A percentile compares a stretch with the other conserved stretches of the same genome.
Evolutionary conservation across 53 echinoderm and acorn worm genomes (phyloP).

Genomic region (Arbacia lixula): DNA sequence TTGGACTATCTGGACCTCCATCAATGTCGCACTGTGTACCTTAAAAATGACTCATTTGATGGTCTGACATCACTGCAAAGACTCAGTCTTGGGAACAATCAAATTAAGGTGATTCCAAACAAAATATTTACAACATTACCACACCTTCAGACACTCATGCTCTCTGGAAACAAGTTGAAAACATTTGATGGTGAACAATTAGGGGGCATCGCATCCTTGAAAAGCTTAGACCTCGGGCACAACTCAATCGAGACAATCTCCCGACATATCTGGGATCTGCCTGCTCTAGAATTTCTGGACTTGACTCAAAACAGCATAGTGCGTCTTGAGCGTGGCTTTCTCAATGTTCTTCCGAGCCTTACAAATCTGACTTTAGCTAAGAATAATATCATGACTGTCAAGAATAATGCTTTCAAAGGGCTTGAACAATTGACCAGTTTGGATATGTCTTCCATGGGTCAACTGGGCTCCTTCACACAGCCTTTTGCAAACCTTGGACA

Average conservation of each 20-base stretch:
- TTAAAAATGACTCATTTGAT: conserved; percentile 2
- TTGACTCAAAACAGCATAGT: neutral
- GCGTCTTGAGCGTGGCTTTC: neutral
- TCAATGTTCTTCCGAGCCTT: conserved; percentile 3
- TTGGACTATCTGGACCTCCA: neutral
- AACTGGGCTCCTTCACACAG: conserved; percentile 1
- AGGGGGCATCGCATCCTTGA: neutral
- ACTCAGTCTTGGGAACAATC: neutral
- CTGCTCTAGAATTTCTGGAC: neutral
- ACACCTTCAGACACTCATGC: neutral
- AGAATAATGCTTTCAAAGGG: conserved; percentile 22
- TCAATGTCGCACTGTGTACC: neutral
- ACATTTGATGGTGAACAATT: neutral
- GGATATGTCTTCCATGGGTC: conserved; percentile 10
- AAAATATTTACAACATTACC: neutral
- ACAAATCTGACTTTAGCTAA: neutral
- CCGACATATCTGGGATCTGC: neutral
- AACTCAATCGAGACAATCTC: neutral
- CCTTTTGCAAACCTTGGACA: conserved; percentile 16
- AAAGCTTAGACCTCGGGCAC: neutral
- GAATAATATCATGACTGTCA: neutral
- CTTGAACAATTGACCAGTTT: neutral
- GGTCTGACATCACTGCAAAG: conserved; percentile 14
- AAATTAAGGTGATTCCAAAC: neutral
- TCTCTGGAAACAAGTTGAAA: neutral